These are phyloP conservation scores for Chionis minor DNA, from an alignment of 2,113 vertebrate genomes.

Conservation along the genomic window DNA sequence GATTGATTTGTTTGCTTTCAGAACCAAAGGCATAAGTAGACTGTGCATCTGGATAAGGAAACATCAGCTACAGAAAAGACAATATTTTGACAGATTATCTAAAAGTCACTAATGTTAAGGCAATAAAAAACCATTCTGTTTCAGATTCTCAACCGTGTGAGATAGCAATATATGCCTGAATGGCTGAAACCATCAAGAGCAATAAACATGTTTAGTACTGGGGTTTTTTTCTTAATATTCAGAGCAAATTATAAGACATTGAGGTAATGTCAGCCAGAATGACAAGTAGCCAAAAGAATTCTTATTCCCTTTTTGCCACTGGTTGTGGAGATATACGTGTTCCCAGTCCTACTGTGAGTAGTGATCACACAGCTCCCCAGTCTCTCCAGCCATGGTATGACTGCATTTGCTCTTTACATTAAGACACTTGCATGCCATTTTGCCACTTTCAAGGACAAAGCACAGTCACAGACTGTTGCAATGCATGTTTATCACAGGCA, in stretches of 20 bases:
- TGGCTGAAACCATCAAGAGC: background rate
- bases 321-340: background rate
- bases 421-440: background rate
- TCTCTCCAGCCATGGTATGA: rapidly evolving
- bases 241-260: background rate
- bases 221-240: background rate
- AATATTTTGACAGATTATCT: background rate
- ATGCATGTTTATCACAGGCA: background rate
- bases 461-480: background rate
- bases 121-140: background rate
- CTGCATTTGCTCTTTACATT: background rate
- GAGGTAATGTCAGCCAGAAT: background rate
- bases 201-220: background rate
- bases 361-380: background rate
- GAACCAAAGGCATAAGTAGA: background rate
- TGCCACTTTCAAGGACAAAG: background rate
- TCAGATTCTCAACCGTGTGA: background rate
- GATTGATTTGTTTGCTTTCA: background rate
- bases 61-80: background rate
- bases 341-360: background rate
- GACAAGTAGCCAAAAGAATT: background rate
- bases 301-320: background rate
- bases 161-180: background rate
- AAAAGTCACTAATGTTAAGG: background rate
- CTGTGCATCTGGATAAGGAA: background rate